A percentile compares a stretch with the other conserved stretches of the same genome.
Conservation (phyloP, 2,888 invertebrate genomes). For the Ophion costatus region DNA sequence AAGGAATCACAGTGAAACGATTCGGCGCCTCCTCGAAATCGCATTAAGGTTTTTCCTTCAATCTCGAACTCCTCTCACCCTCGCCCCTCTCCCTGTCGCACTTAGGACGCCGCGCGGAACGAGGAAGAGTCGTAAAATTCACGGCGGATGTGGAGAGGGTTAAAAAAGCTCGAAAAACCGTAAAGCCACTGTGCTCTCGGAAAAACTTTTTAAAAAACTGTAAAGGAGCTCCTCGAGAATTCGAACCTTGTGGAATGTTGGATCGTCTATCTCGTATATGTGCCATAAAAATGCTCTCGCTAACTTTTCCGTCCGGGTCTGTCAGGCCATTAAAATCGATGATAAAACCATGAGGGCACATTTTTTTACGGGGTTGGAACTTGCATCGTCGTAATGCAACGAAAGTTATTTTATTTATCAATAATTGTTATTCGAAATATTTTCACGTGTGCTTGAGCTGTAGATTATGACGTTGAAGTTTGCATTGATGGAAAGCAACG, state of each 20-base stretch:
- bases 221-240: neutral
- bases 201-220: conserved; percentile 33
- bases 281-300: conserved; percentile 30
- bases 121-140: conserved; percentile 54
- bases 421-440: neutral
- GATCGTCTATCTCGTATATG: conserved; percentile 24
- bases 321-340: neutral
- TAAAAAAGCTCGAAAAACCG: conserved; percentile 8
- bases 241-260: conserved; percentile 45
- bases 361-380: neutral
- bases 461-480: too few species aligned
- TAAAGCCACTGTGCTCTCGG: conserved; percentile 23
- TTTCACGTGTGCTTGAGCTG: too few species aligned
- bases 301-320: neutral
- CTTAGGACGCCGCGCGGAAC: conserved; percentile 25
- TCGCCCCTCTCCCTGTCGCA: conserved; percentile 19
- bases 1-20: conserved; percentile 54
- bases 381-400: neutral
- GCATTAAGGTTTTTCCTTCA: conserved; percentile 64
- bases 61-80: conserved; percentile 34
- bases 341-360: neutral
- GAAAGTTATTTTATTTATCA: neutral
- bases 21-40: conserved; percentile 66
- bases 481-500: too few species aligned
- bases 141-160: conserved; percentile 30